Evolutionary conservation across 1,140 invertebrate species (phyloP).

Genomic region (Drosophila orena): DNA sequence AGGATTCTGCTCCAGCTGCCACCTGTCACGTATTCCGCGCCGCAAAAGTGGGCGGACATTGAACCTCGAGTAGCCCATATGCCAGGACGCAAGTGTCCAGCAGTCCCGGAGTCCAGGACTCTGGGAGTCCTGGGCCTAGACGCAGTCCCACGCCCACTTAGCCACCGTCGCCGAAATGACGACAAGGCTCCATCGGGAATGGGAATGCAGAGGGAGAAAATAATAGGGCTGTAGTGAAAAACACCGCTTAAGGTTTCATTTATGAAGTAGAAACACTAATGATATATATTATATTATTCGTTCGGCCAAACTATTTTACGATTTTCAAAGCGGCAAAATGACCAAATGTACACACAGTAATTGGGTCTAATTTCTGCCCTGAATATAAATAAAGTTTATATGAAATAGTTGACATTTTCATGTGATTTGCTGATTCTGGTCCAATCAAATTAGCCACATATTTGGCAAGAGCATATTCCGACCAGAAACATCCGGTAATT

Average conservation of each 20-base stretch:
- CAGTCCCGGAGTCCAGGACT: constrained; percentile 4
- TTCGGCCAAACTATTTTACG: not conserved
- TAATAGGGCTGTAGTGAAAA: not conserved
- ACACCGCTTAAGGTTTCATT: too few relatives aligned
- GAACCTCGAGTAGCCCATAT: constrained; percentile 9
- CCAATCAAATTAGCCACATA: constrained; percentile 3
- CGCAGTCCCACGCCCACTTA: constrained; percentile 27
- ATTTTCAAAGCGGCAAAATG: not conserved
- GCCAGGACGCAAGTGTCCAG: constrained; percentile 1
- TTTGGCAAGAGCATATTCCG: constrained; percentile 1
- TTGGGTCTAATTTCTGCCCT: not conserved
- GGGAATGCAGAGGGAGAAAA: constrained; percentile 12
- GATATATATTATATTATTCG: not conserved
- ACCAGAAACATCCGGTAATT: not conserved
- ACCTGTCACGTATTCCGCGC: constrained; percentile 35
- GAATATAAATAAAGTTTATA: not conserved
- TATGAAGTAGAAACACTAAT: too few relatives aligned
- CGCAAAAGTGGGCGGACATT: constrained; percentile 25
- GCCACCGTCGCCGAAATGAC: constrained; percentile 19
- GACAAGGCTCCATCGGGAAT: constrained; percentile 34
- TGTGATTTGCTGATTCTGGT: not conserved
- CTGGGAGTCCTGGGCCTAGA: constrained; percentile 11
- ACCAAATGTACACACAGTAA: not conserved
- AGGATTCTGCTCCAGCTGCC: constrained; percentile 9
- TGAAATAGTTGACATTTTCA: not conserved